phyloP scores from a whole-genome alignment of 2,797 vertebrate species.

The Micromesistius poutassou region DNA sequence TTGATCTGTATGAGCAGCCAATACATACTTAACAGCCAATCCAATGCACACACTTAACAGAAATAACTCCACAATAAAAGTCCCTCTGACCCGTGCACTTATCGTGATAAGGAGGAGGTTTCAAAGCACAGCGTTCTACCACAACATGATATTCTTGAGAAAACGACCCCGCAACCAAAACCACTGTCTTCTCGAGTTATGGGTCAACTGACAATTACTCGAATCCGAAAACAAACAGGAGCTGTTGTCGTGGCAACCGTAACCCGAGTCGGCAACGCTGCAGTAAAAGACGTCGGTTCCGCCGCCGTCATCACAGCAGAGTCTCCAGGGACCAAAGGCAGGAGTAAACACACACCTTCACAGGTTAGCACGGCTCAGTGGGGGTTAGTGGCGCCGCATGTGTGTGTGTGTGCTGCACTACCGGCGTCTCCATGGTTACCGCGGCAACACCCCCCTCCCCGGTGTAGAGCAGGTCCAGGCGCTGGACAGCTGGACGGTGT shows the following conservation, averaged over 20 bases:
- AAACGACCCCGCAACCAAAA: neutral
- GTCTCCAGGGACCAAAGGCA: neutral
- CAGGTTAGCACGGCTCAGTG: too few relatives aligned
- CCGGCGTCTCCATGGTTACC: constrained; percentile 72
- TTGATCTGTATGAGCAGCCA: too few relatives aligned
- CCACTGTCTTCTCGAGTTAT: neutral
- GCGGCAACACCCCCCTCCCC: constrained; percentile 39
- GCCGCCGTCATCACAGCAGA: neutral
- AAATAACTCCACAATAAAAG: neutral
- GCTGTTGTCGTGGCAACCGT: neutral
- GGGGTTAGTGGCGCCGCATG: neutral
- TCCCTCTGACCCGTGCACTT: neutral
- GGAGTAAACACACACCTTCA: too few relatives aligned
- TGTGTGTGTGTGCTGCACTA: neutral
- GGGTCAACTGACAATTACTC: neutral
- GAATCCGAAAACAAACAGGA: neutral
- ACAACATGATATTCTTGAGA: neutral
- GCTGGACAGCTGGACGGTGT: constrained; percentile 26
- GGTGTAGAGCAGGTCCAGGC: constrained; percentile 39
- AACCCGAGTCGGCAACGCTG: neutral
- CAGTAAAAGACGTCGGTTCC: neutral
- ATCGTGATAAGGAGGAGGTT: neutral
- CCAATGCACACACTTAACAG: neutral
- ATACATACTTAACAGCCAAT: neutral
- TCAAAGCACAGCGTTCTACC: neutral